phyloP scores from a whole-genome alignment of 2,888 invertebrate genomes.

The Polydrusus pterygomalis region DNA sequence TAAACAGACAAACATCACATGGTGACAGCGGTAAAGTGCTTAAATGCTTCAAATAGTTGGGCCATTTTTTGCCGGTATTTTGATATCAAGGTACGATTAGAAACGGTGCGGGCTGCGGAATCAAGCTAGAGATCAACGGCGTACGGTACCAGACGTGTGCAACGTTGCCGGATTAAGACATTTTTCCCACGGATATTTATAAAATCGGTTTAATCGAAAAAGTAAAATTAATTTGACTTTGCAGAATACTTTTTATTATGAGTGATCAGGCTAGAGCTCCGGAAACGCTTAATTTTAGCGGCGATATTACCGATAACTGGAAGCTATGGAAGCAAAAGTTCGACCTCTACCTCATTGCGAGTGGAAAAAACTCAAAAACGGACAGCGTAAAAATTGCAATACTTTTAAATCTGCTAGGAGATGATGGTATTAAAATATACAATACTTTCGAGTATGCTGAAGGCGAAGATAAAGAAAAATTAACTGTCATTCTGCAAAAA shows the following conservation, averaged over 20 bases:
- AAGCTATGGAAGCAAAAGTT: constrained; percentile 58
- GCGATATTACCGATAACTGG: constrained; percentile 52
- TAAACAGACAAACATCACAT: neutral
- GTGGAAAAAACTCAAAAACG: constrained; percentile 54
- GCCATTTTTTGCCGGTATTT: neutral
- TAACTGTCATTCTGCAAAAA: constrained; percentile 42
- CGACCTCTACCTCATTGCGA: constrained; percentile 57
- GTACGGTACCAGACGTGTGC: neutral
- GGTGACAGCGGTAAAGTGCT: neutral
- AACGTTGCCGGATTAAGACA: neutral
- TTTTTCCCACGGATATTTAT: neutral
- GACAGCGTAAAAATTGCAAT: constrained; percentile 58
- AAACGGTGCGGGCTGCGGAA: neutral
- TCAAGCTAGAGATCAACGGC: neutral
- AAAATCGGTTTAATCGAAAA: no score
- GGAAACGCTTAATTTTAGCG: constrained; percentile 24
- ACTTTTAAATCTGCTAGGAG: constrained; percentile 54
- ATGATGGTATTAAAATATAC: constrained; percentile 53
- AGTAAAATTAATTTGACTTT: no score
- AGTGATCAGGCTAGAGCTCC: constrained; percentile 31
- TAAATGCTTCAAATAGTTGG: neutral
- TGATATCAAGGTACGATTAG: neutral
- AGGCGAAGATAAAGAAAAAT: constrained; percentile 40
- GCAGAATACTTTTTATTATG: constrained; percentile 9
- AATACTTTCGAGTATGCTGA: constrained; percentile 56